Base-by-base conservation (phyloP, 2,888 invertebrate species). In the Ennomos quercinarius region DNA sequence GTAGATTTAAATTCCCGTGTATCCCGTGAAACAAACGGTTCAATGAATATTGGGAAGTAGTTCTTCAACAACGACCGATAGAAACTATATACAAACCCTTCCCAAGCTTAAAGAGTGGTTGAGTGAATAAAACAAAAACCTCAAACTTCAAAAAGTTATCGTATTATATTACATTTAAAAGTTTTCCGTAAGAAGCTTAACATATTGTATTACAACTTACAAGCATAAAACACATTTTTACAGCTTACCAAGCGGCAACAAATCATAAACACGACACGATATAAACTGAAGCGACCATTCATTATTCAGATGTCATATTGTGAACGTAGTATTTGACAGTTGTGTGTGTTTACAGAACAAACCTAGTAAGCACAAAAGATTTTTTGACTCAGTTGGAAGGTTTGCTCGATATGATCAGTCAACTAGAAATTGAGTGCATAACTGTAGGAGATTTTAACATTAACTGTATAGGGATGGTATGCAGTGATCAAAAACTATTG, bases 261-360 rank as follows among this genome's bases (percentile, higher is more conserved):
- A 69, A 72, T 67, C 67, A 65, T 57, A 56, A 67, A 54, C 52
- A 63, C 34, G 57, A 61, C 59, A 54, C 44, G 49, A 57, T 59
- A 68, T 63, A 66, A 71, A 64, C 62, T 59, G 61, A 68, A 63
- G 63, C 55, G 41, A 46, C 54, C 59, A 63, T 68, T 44, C 57
- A 65, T 70, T 68, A 73, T 68, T 69, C 63, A 64, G 54, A 64
- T 49, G 63, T 51, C 50, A 39, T 49, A 65, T 63, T 57, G 63
- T 56, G 52, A 48, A 41, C 46, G 59, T 64, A 74, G 68, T 76
- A 73, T 17, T 3, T 3, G 3, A n/a, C n/a, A n/a, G n/a, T n/a
- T n/a, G n/a, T n/a, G n/a, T n/a, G n/a, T n/a, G n/a, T n/a, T n/a
- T n/a, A n/a, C n/a, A n/a, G n/a, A n/a, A n/a, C n/a, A n/a, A n/a